Base-by-base conservation (phyloP, 2,888 invertebrate genomes). In the Xestobium rufovillosum region DNA sequence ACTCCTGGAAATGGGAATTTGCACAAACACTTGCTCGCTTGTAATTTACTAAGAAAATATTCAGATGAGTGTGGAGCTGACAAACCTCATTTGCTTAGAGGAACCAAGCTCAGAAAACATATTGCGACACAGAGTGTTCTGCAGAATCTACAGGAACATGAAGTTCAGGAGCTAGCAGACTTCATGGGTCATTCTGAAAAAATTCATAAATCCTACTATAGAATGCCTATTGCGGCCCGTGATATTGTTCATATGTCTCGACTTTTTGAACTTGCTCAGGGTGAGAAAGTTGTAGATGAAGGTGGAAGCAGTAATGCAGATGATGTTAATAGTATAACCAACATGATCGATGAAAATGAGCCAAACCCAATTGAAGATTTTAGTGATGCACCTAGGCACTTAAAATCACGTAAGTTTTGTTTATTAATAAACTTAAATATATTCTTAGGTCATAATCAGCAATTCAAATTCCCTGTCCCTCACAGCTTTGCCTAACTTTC, bases 111-210 rank as follows among this genome's bases (percentile, higher is more conserved):
- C 2, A 31, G 50, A 15, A 53, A 50, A 34, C 50, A 52, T 36
- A 42, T 49, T n/a, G 51, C 52, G 1, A 49, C 51, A 3, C 41
- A 45, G 11, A 49, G 48, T 10, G 43, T 47, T 4, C 38, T 48
- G 41, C 32, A 48, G 28, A 40, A 44, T 27, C 23, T 54, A n/a
- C 29, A 42, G 25, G 51, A 53, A 28, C 43, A n/a, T 23, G 41
- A 49, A 45, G 40, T 52, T 1, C 38, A 30, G 9, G 43, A 45
- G 26, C 25, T 53, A 3, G 49, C 46, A 1, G 47, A 48, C 29
- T 53, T 49, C 36, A 41, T 53, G 44, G 51, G 51, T 3, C 51
- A 54, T 16, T 27, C 41, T 16, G 42, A 51, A 25, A 43, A 53
- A 26, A 52, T 53, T 14, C 49, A 54, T 14, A 47, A 48, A 37